These are phyloP conservation scores for Squalus acanthias DNA, from an alignment of 2,797 vertebrate genomes.

Conservation along the genomic window DNA sequence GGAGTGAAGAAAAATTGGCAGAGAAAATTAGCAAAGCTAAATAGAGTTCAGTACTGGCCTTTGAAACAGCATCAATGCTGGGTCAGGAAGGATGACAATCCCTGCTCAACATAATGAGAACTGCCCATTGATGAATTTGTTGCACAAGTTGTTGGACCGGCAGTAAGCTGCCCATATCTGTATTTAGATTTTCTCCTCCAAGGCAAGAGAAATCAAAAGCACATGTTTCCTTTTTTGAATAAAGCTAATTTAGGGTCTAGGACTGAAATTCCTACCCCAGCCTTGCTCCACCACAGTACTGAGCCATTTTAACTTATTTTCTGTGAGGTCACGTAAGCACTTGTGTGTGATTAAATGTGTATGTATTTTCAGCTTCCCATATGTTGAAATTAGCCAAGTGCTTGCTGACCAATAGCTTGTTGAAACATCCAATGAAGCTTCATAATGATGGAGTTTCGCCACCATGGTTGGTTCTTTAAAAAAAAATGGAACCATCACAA, in stretches of 20 bases:
- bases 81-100: background rate
- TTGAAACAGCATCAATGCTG: background rate
- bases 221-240: too few relatives aligned
- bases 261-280: background rate
- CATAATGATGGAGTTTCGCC: background rate
- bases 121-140: background rate
- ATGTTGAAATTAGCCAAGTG: background rate
- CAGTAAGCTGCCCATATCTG: background rate
- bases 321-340: background rate
- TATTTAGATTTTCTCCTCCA: background rate
- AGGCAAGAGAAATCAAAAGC: background rate
- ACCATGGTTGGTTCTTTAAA: background rate
- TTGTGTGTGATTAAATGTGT: background rate
- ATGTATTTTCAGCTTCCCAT: background rate
- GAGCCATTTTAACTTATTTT: background rate
- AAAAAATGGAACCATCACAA: background rate
- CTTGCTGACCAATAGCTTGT: background rate
- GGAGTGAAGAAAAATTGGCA: background rate
- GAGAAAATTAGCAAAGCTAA: background rate
- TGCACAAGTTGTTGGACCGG: background rate
- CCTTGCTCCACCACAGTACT: background rate
- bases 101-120: background rate
- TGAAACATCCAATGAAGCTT: background rate
- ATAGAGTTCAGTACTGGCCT: background rate
- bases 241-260: background rate